These are phyloP conservation scores for Megaceryle torquata DNA, from an alignment of 2,113 vertebrate species.

Conservation along the genomic window DNA sequence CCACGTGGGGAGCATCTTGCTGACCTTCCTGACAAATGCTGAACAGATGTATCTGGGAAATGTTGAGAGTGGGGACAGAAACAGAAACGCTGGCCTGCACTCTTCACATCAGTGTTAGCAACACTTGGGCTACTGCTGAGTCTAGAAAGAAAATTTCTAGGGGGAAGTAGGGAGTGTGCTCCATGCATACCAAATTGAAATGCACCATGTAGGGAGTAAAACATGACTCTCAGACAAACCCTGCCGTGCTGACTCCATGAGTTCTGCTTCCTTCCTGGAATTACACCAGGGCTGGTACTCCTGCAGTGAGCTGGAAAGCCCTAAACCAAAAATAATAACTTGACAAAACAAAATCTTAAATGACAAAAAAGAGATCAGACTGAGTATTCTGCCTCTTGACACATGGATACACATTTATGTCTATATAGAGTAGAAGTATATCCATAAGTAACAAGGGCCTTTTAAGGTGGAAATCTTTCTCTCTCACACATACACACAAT, in stretches of 20 bases:
- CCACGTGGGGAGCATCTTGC: not conserved
- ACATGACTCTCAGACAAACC: not conserved
- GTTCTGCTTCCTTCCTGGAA: conserved; percentile 42
- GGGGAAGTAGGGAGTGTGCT: not conserved
- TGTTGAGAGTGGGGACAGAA: not conserved
- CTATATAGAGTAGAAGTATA: conserved; percentile 25
- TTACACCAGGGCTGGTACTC: not conserved
- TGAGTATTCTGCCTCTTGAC: not conserved
- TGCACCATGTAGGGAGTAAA: conserved; percentile 27
- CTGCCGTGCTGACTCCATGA: not conserved
- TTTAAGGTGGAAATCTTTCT: conserved; percentile 52
- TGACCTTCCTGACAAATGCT: not conserved
- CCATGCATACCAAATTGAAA: not conserved
- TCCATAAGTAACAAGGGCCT: conserved; percentile 1
- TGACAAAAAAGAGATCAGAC: not conserved
- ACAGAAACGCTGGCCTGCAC: not conserved
- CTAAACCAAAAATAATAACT: not conserved
- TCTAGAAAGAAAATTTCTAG: not conserved
- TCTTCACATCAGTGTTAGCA: not conserved
- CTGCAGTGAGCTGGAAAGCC: not conserved
- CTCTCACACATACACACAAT: not conserved
- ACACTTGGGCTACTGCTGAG: not conserved
- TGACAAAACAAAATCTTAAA: not conserved
- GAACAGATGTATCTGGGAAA: not conserved
- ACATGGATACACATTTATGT: not conserved